phyloP scores from a whole-genome alignment of 2,113 vertebrate species.

The Sinocyclocheilus anophthalmus region DNA sequence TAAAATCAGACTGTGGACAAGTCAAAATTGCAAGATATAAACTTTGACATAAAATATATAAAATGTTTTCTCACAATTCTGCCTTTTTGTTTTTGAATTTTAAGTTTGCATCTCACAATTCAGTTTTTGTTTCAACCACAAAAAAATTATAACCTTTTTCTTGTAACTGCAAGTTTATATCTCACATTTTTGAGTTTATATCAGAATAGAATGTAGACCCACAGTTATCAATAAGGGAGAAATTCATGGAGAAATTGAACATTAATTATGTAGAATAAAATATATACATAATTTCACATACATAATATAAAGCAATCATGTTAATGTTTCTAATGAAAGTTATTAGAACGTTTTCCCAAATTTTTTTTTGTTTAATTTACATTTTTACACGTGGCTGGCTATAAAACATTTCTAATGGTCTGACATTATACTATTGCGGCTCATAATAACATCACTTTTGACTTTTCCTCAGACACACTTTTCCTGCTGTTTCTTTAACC shows the following conservation, averaged over 20 bases:
- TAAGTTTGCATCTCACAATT: too few relatives aligned
- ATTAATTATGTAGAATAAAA: background rate
- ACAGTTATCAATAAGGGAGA: background rate
- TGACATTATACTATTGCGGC: background rate
- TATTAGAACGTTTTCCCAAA: background rate
- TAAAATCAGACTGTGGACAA: too few relatives aligned
- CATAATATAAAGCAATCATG: background rate
- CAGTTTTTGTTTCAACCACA: too few relatives aligned
- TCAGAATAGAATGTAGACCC: background rate
- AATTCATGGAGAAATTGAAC: background rate
- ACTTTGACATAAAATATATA: too few relatives aligned
- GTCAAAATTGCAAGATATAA: too few relatives aligned
- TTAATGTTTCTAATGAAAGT: background rate
- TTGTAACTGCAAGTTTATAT: too few relatives aligned
- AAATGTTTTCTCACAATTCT: too few relatives aligned
- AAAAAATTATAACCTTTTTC: too few relatives aligned
- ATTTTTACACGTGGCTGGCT: background rate
- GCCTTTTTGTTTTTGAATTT: too few relatives aligned
- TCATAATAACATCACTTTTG: background rate
- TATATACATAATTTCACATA: too few relatives aligned
- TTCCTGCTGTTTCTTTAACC: background rate
- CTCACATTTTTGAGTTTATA: too few relatives aligned
- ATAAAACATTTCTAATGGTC: background rate
- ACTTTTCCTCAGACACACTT: background rate
- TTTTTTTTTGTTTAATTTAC: background rate